Evolutionary conservation across 1,140 invertebrate species (phyloP), one percentile per base, ranked within the genome.

Genomic region (Zelostemma sp.): DNA sequence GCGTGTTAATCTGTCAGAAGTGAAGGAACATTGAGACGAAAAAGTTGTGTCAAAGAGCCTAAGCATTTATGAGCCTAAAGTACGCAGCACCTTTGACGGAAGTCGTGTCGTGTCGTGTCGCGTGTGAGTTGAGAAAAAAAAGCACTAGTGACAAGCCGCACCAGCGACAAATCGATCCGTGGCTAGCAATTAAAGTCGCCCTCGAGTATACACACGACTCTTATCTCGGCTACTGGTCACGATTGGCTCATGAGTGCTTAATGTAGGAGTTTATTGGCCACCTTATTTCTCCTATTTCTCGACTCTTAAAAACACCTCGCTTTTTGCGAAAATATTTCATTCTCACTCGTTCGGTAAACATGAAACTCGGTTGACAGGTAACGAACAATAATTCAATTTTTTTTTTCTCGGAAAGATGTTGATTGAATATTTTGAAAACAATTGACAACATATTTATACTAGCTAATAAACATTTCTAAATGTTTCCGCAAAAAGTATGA

Each of bases 111-210:
- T 63, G 64, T 69, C 53, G 61, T 8, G 33, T 35, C 21, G 21
- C 64, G 46, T 68, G 64, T 46, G 62, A 65, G 47, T 54, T 25
- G 40, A 3, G 25, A 40, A 33, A 45, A 65, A 72, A 53, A 73
- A 65, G 50, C 45, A 12, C 31, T 25, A 18, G n/a, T 9, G 53
- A 62, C 59, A 54, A 68, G 65, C 61, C 68, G 63, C 65, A 46
- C 60, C 57, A 74, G 76, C 76, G 79, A 82, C 83, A 82, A 83
- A 85, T 85, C 81, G 83, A 83, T 82, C 76, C 77, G 60, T 75
- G 60, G 58, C 31, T 69, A 45, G 72, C 80, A 83, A 83, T 85
- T 84, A 83, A 84, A 83, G 77, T 81, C 76, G 74, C 73, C 75
- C 72, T 58, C 41, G 53, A 46, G 41, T 33, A 19, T 17, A 43